These are phyloP conservation scores for Corythoichthys intestinalis DNA, from an alignment of 2,113 vertebrate genomes.

Conservation along the genomic window DNA sequence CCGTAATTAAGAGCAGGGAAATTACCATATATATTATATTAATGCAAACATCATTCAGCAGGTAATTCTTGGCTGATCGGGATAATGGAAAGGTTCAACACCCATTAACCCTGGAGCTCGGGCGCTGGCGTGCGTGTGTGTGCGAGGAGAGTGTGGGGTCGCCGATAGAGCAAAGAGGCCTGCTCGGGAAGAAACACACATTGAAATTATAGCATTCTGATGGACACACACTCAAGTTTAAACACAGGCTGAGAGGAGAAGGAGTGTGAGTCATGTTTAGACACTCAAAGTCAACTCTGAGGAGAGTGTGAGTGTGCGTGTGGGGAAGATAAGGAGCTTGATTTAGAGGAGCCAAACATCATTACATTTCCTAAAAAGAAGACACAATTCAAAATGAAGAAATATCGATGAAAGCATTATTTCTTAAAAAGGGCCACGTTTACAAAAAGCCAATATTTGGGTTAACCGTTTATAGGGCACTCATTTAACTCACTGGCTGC, in stretches of 20 bases:
- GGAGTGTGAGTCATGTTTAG: slow-evolving; percentile 18
- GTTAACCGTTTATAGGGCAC: no score
- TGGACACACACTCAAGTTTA: slow-evolving; percentile 41
- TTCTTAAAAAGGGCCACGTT: no score
- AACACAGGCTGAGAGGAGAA: slow-evolving; percentile 31
- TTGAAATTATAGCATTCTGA: slow-evolving; percentile 53
- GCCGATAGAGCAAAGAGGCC: slow-evolving; percentile 35
- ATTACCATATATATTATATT: slow-evolving; percentile 99
- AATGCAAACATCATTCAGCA: slow-evolving; percentile 99
- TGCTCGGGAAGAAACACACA: slow-evolving; percentile 39
- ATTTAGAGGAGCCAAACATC: no score
- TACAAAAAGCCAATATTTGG: no score
- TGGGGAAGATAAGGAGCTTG: no score
- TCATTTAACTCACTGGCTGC: no score
- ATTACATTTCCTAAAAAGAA: no score
- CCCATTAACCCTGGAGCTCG: slow-evolving; percentile 99
- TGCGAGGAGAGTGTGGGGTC: slow-evolving; percentile 66
- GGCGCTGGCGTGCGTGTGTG: slow-evolving; percentile 84
- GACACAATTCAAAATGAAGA: no score
- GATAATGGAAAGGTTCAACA: slow-evolving; percentile 99
- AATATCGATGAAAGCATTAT: no score
- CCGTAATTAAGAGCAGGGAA: slow-evolving; percentile 99
- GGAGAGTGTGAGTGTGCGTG: background rate
- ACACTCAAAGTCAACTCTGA: background rate
- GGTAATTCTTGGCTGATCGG: slow-evolving; percentile 99